Base-by-base conservation (phyloP, 1,140 invertebrate genomes). In the Drosophila tristis region DNA sequence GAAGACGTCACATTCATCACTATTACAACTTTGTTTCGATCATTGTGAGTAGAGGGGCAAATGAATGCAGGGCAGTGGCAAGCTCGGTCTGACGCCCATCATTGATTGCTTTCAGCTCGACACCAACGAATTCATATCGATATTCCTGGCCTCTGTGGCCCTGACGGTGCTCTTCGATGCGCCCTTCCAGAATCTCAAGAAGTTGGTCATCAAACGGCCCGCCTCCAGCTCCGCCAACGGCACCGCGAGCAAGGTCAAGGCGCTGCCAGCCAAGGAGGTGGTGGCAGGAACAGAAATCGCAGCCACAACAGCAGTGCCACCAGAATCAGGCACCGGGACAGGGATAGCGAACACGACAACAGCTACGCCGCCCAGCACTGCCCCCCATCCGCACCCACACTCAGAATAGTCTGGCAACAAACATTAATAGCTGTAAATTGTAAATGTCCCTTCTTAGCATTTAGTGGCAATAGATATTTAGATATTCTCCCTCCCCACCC, bases 181-280 rank as follows among this genome's bases (percentile, higher is more conserved):
- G 13, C 95, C 95, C 31, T 95, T 95, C 81, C 95, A 96, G 90
- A 95, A 95, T 58, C 90, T 95, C 5, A 95, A 94, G 74, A 95
- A 94, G 82, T 65, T 94, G 53, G 79, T 94, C 6, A 82, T 92
- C 20, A 91, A 82, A 53, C 72, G 79, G 31, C 75, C 85, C 20
- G 6, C 53, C 23, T n/a, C 80, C 42, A 5, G 35, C 8, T 11
- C 53, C 13, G 16, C 16, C 16, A 49, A 64, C 35, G 6, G 35
- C 8, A 13, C 48, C 4, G 47, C 26, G 6, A 49, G 1, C 20
- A 20, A 64, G 20, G 31, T 5, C 42, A 26, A 16, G 25, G 31
- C 26, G 9, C 5, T 39, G 11, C 43, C 13, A 20, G 9, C 15
- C 25, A 29, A 3, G 9, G 29, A 39, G 15, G 26, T 4, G 4